These are phyloP conservation scores for Mergus octosetaceus DNA, from an alignment of 2,797 vertebrate genomes.

Conservation along the genomic window DNA sequence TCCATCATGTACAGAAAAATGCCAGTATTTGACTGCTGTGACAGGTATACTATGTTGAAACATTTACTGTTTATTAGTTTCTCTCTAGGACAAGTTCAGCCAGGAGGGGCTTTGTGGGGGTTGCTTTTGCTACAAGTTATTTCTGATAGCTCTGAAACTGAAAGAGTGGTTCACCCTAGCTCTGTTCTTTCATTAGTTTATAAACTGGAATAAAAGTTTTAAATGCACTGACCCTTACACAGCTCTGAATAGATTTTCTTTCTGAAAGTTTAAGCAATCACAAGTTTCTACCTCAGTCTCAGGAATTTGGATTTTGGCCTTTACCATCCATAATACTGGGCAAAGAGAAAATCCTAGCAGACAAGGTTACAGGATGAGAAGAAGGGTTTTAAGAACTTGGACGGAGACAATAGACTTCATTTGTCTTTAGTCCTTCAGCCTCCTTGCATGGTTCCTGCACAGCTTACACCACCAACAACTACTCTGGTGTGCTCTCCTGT, in stretches of 20 bases:
- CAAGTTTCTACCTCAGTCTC: not conserved
- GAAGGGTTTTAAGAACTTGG: not conserved
- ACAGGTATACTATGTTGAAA: not conserved
- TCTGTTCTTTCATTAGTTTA: not conserved
- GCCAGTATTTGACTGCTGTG: not conserved
- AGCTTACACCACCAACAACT: not conserved
- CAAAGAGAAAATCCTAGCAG: not conserved
- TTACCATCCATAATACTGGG: not conserved
- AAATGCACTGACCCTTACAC: not conserved
- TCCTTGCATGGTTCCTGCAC: not conserved
- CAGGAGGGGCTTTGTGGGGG: not conserved
- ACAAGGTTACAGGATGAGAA: not conserved
- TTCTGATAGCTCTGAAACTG: not conserved
- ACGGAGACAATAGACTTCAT: not conserved
- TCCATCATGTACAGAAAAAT: not conserved
- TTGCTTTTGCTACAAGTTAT: not conserved
- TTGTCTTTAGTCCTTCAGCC: not conserved
- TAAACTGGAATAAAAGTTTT: not conserved
- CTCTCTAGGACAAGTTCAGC: slow-evolving; percentile 31
- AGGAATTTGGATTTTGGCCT: not conserved
- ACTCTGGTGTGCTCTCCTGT: not conserved
- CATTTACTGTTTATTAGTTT: not conserved
- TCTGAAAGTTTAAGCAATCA: not conserved
- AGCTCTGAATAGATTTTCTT: not conserved
- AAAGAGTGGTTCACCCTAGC: not conserved